Conservation (phyloP, 2,888 invertebrate genomes). For the Tridacna gigas region DNA sequence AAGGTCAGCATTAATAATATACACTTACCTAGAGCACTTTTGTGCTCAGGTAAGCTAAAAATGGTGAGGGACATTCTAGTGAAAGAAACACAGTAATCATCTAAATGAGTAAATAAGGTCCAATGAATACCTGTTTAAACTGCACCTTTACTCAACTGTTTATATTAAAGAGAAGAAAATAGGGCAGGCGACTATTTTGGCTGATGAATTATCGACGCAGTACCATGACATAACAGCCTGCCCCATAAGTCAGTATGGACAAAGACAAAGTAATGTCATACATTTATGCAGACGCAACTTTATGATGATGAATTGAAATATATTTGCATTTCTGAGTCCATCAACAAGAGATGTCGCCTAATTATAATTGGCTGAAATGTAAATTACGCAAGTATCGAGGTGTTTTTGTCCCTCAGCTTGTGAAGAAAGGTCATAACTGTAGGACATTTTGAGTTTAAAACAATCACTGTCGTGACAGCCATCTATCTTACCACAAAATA, state of each 20-base stretch:
- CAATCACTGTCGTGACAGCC: slow-evolving; percentile 52
- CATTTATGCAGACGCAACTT: slow-evolving; percentile 56
- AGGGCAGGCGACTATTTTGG: neutral
- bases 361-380: slow-evolving; percentile 51
- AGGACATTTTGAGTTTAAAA: slow-evolving; percentile 41
- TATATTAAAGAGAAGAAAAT: neutral
- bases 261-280: slow-evolving; percentile 47
- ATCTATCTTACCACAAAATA: slow-evolving; percentile 45
- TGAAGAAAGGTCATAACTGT: slow-evolving; percentile 42
- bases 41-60: too few relatives aligned
- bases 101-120: too few relatives aligned
- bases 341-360: slow-evolving; percentile 24
- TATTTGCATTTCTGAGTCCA: slow-evolving; percentile 60
- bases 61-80: too few relatives aligned
- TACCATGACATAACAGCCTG: slow-evolving; percentile 35
- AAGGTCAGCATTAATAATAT: too few relatives aligned
- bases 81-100: too few relatives aligned
- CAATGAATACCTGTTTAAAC: too few relatives aligned
- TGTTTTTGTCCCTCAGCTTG: slow-evolving; percentile 29
- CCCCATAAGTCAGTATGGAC: slow-evolving; percentile 51
- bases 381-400: slow-evolving; percentile 32
- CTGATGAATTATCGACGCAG: slow-evolving; percentile 46
- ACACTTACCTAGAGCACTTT: too few relatives aligned
- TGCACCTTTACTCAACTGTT: too few relatives aligned
- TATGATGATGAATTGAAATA: slow-evolving; percentile 65